Evolutionary conservation across 2,113 vertebrate species (phyloP), one percentile per base, ranked within the genome.

Genomic region (Bubalus kerabau): DNA sequence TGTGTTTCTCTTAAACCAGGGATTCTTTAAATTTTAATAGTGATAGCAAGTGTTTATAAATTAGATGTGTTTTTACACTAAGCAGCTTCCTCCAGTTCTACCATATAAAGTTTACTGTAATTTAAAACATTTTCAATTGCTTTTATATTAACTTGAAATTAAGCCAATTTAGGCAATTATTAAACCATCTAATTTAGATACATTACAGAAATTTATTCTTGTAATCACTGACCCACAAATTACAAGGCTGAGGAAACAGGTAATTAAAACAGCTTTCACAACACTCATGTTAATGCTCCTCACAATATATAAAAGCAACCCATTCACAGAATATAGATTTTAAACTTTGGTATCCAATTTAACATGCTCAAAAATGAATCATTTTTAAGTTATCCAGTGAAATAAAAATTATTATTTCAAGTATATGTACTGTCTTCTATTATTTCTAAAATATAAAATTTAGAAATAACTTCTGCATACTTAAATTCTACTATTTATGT

Each of bases 331-430:
- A 81, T 24, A 91, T 28, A 46, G 36, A 62, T 57, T 96, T 78
- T 56, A 56, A 67, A 48, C 82, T 90, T 78, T 95, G 62, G 43
- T 82, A 87, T 82, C 14, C 56, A 95, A 78, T 62, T 67, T 89
- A 94, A 84, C 15, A 95, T 23, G 30, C 76, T 85, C 24, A 46
- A 67, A 97, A 62, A 46, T 24, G 8, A 93, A 30, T 74, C 23
- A 56, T 28, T 96, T 92, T 40, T 14, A 95, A 23, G 21, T 64
- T 90, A 95, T 26, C 50, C 86, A 23, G 32, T 87, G 50, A 98
- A 98, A 60, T 60, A 82, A 89, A 89, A 97, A 85, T 87, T 43
- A 85, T 87, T 43, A 96, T 82, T 94, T 96, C 59, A 93, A 86
- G 71, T 62, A 71, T 6, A 67, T 60, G 40, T 85, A 83, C 24